Conservation (phyloP, 2,797 vertebrate species). For the Melanotaenia boesemani region DNA sequence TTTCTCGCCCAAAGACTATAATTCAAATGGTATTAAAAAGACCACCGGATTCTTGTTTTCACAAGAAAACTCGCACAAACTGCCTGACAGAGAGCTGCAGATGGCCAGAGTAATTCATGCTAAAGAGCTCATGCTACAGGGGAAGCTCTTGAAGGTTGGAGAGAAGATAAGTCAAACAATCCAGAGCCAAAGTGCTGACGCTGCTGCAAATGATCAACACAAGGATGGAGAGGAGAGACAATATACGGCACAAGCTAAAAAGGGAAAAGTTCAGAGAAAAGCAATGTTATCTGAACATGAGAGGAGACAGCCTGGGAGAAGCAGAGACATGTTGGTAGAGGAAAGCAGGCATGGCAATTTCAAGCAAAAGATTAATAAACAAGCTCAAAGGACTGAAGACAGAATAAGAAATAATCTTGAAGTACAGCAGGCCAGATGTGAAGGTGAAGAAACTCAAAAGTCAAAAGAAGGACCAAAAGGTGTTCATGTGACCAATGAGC, state of each 20-base stretch:
- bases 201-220: slow-evolving; percentile 43
- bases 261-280: slow-evolving; percentile 27
- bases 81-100: slow-evolving; percentile 47
- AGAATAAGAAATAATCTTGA: slow-evolving; percentile 33
- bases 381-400: slow-evolving; percentile 35
- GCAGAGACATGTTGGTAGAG: slow-evolving; percentile 25
- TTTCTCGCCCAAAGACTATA: slow-evolving; percentile 3
- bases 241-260: slow-evolving; percentile 29
- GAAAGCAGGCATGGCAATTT: slow-evolving; percentile 38
- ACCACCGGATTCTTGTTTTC: slow-evolving; percentile 17
- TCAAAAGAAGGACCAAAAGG: slow-evolving; percentile 11
- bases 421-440: slow-evolving; percentile 36
- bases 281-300: slow-evolving; percentile 29
- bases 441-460: slow-evolving; percentile 34
- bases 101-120: slow-evolving; percentile 81
- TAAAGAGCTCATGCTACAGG: slow-evolving; percentile 81
- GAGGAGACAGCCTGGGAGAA: slow-evolving; percentile 32
- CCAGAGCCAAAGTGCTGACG: slow-evolving; percentile 62
- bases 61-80: slow-evolving; percentile 20
- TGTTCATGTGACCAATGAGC: slow-evolving; percentile 38
- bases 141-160: slow-evolving; percentile 84
- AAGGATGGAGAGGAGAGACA: slow-evolving; percentile 43
- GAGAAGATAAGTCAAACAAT: slow-evolving; percentile 79
- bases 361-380: slow-evolving; percentile 26
- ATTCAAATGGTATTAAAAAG: slow-evolving; percentile 20